These are phyloP conservation scores for Diarsia mendica DNA, from an alignment of 2,888 invertebrate species.

Conservation along the genomic window DNA sequence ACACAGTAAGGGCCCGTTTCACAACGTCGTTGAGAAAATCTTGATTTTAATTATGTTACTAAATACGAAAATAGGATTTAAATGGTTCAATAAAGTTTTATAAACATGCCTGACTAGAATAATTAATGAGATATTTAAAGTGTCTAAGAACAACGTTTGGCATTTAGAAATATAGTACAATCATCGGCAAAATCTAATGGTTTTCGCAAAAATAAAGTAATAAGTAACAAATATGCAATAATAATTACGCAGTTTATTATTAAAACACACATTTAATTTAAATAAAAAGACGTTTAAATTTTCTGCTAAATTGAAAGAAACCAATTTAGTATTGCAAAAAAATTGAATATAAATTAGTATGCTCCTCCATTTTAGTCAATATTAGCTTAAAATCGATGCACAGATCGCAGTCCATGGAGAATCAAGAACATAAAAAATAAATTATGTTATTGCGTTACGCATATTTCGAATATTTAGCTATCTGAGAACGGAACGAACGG, in stretches of 20 bases:
- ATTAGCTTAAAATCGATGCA: conserved; percentile 15
- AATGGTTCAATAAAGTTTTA: conserved; percentile 7
- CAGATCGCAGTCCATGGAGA: conserved; percentile 12
- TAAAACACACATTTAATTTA: not conserved
- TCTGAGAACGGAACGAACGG: conserved; percentile 17
- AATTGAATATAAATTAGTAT: conserved; percentile 20
- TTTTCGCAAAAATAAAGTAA: not conserved
- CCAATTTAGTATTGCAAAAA: conserved; percentile 23
- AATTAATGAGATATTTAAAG: not conserved
- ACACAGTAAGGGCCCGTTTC: conserved; percentile 37
- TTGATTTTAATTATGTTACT: conserved; percentile 15
- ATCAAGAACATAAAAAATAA: conserved; percentile 3
- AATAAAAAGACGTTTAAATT: not conserved
- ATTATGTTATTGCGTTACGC: conserved; percentile 10
- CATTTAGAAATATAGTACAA: not conserved
- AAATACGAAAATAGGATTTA: conserved; percentile 1
- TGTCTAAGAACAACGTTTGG: not conserved
- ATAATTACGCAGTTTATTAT: not conserved
- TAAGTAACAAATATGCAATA: not conserved
- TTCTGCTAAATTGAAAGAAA: not conserved
- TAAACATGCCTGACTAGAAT: not conserved
- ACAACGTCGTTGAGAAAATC: not conserved
- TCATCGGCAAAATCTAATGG: not conserved
- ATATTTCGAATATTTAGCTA: conserved; percentile 37
- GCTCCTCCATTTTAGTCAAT: conserved; percentile 1